Percentiles rank a stretch among this genome's conserved stretches.
These are phyloP conservation scores for Cebus imitator DNA, from an alignment of 2,113 vertebrate species.

Conservation along the genomic window DNA sequence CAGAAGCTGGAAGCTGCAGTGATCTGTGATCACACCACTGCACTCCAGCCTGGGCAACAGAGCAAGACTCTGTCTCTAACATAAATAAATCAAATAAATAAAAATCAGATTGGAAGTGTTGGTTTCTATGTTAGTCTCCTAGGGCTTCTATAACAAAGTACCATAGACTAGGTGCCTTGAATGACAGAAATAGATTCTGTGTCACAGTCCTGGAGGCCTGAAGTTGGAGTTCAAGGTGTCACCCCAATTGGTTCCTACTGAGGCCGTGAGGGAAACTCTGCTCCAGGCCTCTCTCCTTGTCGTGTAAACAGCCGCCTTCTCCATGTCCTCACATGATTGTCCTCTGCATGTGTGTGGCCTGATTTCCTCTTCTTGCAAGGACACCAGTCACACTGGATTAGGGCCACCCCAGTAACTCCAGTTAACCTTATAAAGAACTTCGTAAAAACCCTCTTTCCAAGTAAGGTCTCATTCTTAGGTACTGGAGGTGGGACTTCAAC, in stretches of 20 bases:
- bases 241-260: not conserved
- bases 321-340: not conserved
- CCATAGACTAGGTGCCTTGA: fast-evolving
- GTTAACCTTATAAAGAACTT: not conserved
- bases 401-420: not conserved
- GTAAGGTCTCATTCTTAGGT: not conserved
- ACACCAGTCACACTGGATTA: not conserved
- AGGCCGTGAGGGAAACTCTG: not conserved
- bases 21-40: not conserved
- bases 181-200: not conserved
- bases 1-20: not conserved
- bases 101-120: not conserved
- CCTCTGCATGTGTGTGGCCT: not conserved
- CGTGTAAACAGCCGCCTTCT: not conserved
- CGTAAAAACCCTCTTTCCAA: not conserved
- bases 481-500: not conserved
- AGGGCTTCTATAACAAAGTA: too few relatives aligned
- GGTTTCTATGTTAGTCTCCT: not conserved
- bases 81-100: not conserved
- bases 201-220: not conserved
- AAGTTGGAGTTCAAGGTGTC: not conserved
- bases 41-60: not conserved
- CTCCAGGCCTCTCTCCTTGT: not conserved
- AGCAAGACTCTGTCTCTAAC: not conserved
- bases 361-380: not conserved